Conservation (phyloP, 2,888 invertebrate species). For the Patella depressa region DNA sequence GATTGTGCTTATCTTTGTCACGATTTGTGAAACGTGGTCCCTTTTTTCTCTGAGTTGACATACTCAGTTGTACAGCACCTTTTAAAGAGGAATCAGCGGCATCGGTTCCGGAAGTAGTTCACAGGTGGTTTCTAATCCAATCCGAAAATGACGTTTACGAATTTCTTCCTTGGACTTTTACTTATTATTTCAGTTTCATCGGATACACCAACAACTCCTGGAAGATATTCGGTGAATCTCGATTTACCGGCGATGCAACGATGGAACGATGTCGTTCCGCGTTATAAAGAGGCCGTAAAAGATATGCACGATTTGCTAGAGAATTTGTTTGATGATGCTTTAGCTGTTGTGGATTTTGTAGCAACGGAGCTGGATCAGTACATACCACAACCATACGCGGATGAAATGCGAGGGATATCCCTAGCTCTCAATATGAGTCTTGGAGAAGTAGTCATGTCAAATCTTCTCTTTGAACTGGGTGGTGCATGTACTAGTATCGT, state of each 20-base stretch:
- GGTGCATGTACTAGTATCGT: constrained; percentile 65
- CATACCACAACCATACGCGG: constrained; percentile 12
- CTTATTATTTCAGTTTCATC: too few species aligned
- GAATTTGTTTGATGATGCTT: constrained; percentile 16
- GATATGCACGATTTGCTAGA: constrained; percentile 12
- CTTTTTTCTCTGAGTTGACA: too few species aligned
- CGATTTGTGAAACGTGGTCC: too few species aligned
- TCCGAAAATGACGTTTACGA: too few species aligned
- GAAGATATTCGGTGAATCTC: constrained; percentile 15
- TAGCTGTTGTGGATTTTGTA: constrained; percentile 18
- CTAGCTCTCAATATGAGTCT: constrained; percentile 17
- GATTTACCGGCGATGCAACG: constrained; percentile 18
- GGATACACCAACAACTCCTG: neutral
- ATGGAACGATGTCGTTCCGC: constrained; percentile 16
- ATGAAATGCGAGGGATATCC: constrained; percentile 23
- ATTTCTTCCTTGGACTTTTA: too few species aligned
- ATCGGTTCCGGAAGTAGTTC: too few species aligned
- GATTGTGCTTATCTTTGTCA: too few species aligned
- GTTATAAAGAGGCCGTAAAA: constrained; percentile 14
- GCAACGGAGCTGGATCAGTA: constrained; percentile 15
- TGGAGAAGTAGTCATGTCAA: constrained; percentile 18
- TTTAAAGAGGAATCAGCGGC: too few species aligned
- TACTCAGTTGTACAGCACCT: too few species aligned
- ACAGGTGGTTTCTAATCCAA: too few species aligned
- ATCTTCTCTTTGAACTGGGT: constrained; percentile 13